Evolutionary conservation across 1,140 invertebrate species (phyloP).

Genomic region (Ceratina australensis): DNA sequence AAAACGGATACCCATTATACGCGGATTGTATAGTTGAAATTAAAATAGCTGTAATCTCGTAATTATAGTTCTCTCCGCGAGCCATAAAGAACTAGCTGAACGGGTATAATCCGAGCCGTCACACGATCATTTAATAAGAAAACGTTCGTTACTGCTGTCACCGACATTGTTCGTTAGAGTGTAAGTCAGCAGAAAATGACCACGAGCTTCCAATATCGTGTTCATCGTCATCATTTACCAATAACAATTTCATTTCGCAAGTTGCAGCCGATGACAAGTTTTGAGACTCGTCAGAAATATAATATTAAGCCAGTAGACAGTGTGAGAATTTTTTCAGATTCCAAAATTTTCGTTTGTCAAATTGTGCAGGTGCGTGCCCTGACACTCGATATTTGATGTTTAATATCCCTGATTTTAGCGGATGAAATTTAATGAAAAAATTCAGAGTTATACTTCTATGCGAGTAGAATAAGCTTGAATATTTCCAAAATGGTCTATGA

Average conservation of each 20-base stretch:
- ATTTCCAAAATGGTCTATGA: too few relatives aligned
- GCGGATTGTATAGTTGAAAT: background rate
- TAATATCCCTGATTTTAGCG: too few relatives aligned
- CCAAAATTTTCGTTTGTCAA: too few relatives aligned
- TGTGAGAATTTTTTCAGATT: too few relatives aligned
- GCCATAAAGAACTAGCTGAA: slow-evolving; percentile 52
- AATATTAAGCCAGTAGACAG: too few relatives aligned
- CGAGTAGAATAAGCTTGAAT: too few relatives aligned
- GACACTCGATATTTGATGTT: too few relatives aligned
- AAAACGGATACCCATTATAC: background rate
- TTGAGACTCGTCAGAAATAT: too few relatives aligned
- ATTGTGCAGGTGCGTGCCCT: too few relatives aligned
- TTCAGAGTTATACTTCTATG: too few relatives aligned
- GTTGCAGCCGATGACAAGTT: too few relatives aligned
- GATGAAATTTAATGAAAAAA: too few relatives aligned
- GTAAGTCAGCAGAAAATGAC: slow-evolving; percentile 37
- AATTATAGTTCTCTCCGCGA: background rate
- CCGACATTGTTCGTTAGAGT: background rate
- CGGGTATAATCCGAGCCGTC: slow-evolving; percentile 45
- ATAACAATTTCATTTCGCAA: background rate
- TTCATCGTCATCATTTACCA: background rate
- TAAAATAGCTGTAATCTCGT: slow-evolving; percentile 8
- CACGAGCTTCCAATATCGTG: slow-evolving; percentile 19
- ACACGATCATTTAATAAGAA: slow-evolving; percentile 4
- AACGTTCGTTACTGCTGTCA: slow-evolving; percentile 2